phyloP scores from a whole-genome alignment of 2,797 vertebrate genomes.

The Megalops cyprinoides region DNA sequence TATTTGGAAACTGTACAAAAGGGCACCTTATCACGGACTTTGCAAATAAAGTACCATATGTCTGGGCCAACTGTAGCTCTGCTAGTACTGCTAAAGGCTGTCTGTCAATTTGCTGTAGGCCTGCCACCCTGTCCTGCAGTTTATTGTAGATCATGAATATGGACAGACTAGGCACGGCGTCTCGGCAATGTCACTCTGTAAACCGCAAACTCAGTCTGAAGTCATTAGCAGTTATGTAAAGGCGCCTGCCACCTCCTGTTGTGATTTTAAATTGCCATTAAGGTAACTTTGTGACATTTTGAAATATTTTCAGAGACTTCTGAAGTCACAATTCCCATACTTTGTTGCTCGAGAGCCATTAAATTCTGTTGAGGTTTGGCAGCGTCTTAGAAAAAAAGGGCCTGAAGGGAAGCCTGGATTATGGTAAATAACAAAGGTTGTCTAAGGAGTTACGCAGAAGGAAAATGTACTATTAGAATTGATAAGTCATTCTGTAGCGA shows the following conservation, averaged over 20 bases:
- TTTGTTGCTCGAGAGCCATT: conserved; percentile 6
- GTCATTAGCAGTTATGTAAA: neutral
- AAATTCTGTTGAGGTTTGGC: conserved; percentile 13
- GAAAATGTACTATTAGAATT: conserved; percentile 29
- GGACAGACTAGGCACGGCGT: neutral
- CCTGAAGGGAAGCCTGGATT: neutral
- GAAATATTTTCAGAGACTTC: neutral
- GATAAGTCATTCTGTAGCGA: conserved; percentile 47
- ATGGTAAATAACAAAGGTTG: conserved; percentile 19
- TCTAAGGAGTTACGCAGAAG: conserved; percentile 17
- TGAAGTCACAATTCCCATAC: neutral
- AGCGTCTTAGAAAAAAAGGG: neutral
- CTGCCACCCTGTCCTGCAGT: neutral
- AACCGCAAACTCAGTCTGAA: neutral
- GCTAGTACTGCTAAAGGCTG: conserved; percentile 29
- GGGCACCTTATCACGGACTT: conserved; percentile 35
- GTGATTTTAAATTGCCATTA: neutral
- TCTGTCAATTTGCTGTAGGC: too few relatives aligned
- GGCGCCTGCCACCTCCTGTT: neutral
- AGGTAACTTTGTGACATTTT: conserved; percentile 15
- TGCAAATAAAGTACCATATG: conserved; percentile 46
- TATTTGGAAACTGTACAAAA: conserved; percentile 18
- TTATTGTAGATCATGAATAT: neutral
- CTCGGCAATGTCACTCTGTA: neutral
- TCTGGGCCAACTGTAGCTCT: conserved; percentile 37